Percentiles rank a stretch among this genome's conserved stretches.
Evolutionary conservation across 2,797 vertebrate species (phyloP).

Genomic region (Acanthurus tractus): DNA sequence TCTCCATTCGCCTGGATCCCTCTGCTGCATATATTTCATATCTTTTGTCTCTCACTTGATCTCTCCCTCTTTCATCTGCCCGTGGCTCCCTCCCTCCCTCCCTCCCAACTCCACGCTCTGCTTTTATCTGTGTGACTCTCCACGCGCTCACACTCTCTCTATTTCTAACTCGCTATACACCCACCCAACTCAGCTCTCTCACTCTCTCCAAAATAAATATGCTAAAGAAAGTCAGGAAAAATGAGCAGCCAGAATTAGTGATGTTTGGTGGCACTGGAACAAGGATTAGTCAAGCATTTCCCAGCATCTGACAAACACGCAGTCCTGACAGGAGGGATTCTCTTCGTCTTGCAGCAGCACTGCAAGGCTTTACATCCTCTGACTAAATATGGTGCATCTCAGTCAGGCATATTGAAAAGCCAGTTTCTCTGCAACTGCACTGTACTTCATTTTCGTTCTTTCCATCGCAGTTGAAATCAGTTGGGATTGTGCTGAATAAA

Average conservation of each 20-base stretch:
- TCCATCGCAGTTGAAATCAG: constrained; percentile 18
- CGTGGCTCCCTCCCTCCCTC: constrained; percentile 26
- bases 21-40: constrained; percentile 41
- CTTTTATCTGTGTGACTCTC: constrained; percentile 55
- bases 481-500: not conserved
- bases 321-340: constrained; percentile 23
- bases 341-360: constrained; percentile 9
- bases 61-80: constrained; percentile 54
- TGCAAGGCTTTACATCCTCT: constrained; percentile 2
- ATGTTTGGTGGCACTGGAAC: constrained; percentile 22
- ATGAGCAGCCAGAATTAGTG: constrained; percentile 34
- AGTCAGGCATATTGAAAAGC: not conserved
- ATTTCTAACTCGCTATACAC: constrained; percentile 35
- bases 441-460: not conserved
- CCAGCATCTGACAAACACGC: constrained; percentile 3
- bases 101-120: constrained; percentile 26
- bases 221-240: constrained; percentile 15
- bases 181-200: constrained; percentile 45
- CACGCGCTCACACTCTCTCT: constrained; percentile 24
- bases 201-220: constrained; percentile 32
- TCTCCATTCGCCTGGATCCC: not conserved
- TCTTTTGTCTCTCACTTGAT: constrained; percentile 57
- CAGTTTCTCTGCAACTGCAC: not conserved
- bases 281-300: constrained; percentile 26
- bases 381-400: constrained; percentile 14